phyloP scores from a whole-genome alignment of 2,797 vertebrate genomes.

The Setipinna tenuifilis region DNA sequence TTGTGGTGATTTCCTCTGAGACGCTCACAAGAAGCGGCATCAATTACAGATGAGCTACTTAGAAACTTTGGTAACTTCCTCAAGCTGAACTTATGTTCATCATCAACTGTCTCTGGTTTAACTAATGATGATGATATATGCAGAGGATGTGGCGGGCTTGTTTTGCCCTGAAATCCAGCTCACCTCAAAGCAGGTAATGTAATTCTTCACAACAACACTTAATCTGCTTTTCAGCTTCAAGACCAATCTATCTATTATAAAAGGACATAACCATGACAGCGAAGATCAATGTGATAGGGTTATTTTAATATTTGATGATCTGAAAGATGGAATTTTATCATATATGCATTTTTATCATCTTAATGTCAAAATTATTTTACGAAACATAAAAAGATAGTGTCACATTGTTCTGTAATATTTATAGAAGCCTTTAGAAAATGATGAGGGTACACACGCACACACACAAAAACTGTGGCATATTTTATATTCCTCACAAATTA shows the following conservation, averaged over 20 bases:
- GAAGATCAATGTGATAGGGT: background rate
- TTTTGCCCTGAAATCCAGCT: no score
- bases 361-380: background rate
- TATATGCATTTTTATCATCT: background rate
- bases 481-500: background rate
- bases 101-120: no score
- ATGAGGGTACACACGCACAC: background rate
- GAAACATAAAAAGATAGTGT: background rate
- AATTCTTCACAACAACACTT: background rate
- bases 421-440: background rate
- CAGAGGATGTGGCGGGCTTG: no score
- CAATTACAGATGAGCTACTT: background rate
- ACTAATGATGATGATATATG: no score
- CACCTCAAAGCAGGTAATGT: background rate
- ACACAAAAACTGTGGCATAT: background rate
- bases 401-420: background rate
- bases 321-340: background rate
- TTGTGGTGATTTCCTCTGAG: background rate
- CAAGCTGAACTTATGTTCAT: background rate
- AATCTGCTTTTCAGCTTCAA: background rate
- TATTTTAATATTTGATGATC: background rate
- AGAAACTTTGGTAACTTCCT: background rate
- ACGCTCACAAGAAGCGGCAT: background rate
- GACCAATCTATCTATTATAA: background rate
- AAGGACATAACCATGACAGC: background rate